Percentiles rank a stretch among this genome's conserved stretches.
Evolutionary conservation across 2,797 vertebrate genomes (phyloP).

Genomic region (Echiichthys vipera): DNA sequence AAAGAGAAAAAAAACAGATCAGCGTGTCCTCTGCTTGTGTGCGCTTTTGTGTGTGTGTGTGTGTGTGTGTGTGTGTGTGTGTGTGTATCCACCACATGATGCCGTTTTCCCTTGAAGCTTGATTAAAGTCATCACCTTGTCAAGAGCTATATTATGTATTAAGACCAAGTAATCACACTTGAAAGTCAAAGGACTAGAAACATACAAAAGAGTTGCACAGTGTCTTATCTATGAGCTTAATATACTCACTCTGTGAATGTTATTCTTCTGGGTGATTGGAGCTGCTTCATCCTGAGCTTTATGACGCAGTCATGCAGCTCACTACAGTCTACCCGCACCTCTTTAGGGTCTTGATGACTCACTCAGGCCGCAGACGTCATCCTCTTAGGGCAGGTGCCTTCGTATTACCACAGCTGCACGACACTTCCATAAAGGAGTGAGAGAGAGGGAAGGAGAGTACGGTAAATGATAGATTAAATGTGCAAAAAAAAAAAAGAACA

Average conservation of each 20-base stretch:
- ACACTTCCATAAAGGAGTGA: conserved; percentile 2
- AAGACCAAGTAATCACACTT: conserved; percentile 61
- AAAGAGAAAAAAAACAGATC: conserved; percentile 13
- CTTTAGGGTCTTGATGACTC: conserved; percentile 64
- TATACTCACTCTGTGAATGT: conserved; percentile 39
- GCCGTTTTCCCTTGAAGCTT: conserved; percentile 59
- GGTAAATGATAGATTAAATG: neutral
- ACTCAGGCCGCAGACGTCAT: conserved; percentile 65
- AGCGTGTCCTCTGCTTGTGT: neutral
- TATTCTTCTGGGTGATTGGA: conserved; percentile 41
- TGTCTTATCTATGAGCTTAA: conserved; percentile 47
- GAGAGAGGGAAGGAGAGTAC: neutral
- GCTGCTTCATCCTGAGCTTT: conserved; percentile 41
- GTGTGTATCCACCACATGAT: conserved; percentile 21
- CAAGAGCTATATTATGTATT: conserved; percentile 44
- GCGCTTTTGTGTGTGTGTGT: neutral
- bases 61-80: neutral
- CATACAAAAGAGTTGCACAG: conserved; percentile 39
- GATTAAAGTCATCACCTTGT: conserved; percentile 55
- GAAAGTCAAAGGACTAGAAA: conserved; percentile 56
- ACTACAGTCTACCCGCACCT: conserved; percentile 45
- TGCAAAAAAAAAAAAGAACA: neutral
- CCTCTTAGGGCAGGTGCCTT: conserved; percentile 54
- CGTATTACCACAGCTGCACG: conserved; percentile 46
- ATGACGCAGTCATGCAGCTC: conserved; percentile 38